phyloP scores from a whole-genome alignment of 2,888 invertebrate genomes.

The Thalpophila matura region DNA sequence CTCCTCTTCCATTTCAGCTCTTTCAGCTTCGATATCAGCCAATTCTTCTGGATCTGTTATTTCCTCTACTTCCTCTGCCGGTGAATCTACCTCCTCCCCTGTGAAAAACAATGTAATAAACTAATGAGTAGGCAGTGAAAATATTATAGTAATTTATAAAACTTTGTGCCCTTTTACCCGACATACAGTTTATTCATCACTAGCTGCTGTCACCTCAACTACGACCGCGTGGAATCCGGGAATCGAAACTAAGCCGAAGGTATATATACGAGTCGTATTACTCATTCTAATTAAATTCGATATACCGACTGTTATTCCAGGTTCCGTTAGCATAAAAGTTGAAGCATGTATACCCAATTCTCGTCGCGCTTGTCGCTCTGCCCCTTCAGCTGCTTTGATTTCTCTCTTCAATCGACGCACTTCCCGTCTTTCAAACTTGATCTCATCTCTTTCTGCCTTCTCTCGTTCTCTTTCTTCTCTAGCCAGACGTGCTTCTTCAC shows the following conservation, averaged over 20 bases:
- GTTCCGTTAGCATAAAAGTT: too few relatives aligned
- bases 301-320: too few relatives aligned
- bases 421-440: constrained; percentile 80
- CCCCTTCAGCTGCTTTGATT: constrained; percentile 74
- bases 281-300: too few relatives aligned
- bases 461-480: constrained; percentile 74
- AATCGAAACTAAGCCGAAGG: too few relatives aligned
- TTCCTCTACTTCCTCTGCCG: constrained; percentile 82
- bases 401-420: constrained; percentile 79
- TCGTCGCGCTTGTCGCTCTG: constrained; percentile 76
- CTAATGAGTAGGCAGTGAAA: not conserved
- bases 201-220: too few relatives aligned
- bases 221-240: too few relatives aligned
- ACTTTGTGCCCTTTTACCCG: too few relatives aligned
- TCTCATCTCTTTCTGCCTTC: constrained; percentile 73
- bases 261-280: too few relatives aligned
- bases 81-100: constrained; percentile 85
- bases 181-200: too few relatives aligned
- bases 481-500: constrained; percentile 73
- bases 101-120: constrained; percentile 1
- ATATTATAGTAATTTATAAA: too few relatives aligned
- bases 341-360: constrained; percentile 81
- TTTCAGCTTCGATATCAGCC: constrained; percentile 86
- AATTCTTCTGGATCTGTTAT: constrained; percentile 81
- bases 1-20: constrained; percentile 78